Percentiles rank a stretch among this genome's conserved stretches.
phyloP scores from a whole-genome alignment of 2,797 vertebrate genomes.

The Sebastes minor region DNA sequence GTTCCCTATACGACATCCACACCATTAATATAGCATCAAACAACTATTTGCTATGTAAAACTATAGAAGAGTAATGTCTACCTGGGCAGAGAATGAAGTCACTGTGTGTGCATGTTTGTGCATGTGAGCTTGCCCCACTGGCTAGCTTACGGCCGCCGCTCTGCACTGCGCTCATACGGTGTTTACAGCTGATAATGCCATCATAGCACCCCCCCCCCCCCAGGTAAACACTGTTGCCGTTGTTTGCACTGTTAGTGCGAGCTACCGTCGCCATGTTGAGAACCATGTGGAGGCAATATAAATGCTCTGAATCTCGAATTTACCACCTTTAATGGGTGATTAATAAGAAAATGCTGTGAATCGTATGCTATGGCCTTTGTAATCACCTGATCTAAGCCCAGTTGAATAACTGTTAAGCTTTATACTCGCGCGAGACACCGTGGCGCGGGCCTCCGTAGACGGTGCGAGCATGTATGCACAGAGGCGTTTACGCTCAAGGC shows the following conservation, averaged over 20 bases:
- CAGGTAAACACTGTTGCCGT: too few species aligned
- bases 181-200: fast-evolving
- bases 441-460: too few species aligned
- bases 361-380: neutral
- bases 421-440: too few species aligned
- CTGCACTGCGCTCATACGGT: too few species aligned
- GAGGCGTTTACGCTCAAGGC: too few species aligned
- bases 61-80: neutral
- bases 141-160: neutral
- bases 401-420: neutral
- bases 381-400: neutral
- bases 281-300: too few species aligned
- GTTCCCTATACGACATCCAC: too few species aligned
- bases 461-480: too few species aligned
- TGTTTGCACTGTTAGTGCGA: too few species aligned
- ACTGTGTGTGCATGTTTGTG: too few species aligned
- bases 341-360: neutral
- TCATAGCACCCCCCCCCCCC: neutral
- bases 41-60: neutral
- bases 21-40: neutral
- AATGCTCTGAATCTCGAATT: too few species aligned
- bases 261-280: too few species aligned
- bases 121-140: neutral
- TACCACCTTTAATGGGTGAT: neutral
- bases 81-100: neutral